phyloP scores from a whole-genome alignment of 1,140 invertebrate species.

The Globodera rostochiensis region DNA sequence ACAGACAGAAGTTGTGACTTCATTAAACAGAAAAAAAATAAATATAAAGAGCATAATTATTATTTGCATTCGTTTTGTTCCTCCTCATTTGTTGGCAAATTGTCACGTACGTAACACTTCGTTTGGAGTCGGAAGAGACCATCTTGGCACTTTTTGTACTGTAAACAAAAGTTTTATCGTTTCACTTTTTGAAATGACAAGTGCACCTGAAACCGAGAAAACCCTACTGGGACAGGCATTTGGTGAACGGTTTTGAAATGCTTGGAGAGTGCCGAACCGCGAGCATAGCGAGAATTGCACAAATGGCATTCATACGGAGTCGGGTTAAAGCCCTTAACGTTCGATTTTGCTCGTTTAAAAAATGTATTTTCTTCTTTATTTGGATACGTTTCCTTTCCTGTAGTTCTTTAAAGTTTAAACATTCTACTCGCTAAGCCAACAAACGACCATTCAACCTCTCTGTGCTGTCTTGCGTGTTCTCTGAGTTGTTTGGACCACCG shows the following conservation, averaged over 20 bases:
- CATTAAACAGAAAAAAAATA: no score
- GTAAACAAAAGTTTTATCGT: neutral
- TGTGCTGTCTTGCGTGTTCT: conserved; percentile 33
- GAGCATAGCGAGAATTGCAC: conserved; percentile 40
- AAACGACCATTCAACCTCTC: conserved; percentile 36
- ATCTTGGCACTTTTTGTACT: conserved; percentile 55
- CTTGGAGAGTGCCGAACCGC: conserved; percentile 43
- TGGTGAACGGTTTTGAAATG: conserved; percentile 43
- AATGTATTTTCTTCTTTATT: neutral
- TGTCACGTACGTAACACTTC: conserved; percentile 22
- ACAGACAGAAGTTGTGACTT: no score
- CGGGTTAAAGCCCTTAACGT: neutral
- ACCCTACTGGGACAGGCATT: conserved; percentile 45
- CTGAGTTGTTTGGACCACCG: conserved; percentile 47
- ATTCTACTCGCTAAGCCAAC: neutral
- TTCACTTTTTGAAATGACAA: neutral
- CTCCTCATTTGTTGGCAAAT: neutral
- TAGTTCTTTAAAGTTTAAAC: neutral
- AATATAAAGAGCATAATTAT: no score
- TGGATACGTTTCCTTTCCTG: neutral
- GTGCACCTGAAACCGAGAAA: conserved; percentile 42
- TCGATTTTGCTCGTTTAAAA: conserved; percentile 33
- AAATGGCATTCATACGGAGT: conserved; percentile 50
- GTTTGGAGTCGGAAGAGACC: conserved; percentile 48
- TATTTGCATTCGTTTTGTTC: neutral